These are phyloP conservation scores for Rugalucina vietnamica DNA, from an alignment of 2,888 invertebrate genomes.

Conservation along the genomic window DNA sequence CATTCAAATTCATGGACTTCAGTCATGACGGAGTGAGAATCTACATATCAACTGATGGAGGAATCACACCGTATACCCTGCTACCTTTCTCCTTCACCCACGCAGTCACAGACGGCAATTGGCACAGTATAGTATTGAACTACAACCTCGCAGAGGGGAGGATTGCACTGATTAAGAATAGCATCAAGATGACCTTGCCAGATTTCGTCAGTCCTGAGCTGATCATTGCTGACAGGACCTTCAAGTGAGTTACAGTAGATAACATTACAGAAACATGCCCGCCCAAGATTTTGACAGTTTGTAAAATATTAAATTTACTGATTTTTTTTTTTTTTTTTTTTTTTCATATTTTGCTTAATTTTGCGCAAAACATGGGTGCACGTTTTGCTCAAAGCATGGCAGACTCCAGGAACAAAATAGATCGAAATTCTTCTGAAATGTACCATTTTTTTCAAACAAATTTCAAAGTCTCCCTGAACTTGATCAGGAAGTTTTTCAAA, in stretches of 20 bases:
- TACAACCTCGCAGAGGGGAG: slow-evolving; percentile 59
- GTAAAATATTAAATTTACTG: neutral
- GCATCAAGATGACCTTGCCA: neutral
- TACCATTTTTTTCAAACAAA: no score
- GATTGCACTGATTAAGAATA: slow-evolving; percentile 60
- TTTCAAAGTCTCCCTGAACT: no score
- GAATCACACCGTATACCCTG: neutral
- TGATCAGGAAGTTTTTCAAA: no score
- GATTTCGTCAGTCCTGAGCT: neutral
- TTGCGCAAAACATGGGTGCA: no score
- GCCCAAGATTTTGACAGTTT: neutral
- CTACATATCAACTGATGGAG: slow-evolving; percentile 16
- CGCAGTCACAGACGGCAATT: slow-evolving; percentile 69
- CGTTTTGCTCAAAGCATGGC: no score
- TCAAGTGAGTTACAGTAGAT: slow-evolving; percentile 19
- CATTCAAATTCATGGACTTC: slow-evolving; percentile 63
- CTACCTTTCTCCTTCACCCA: neutral
- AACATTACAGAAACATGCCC: neutral
- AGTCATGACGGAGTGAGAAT: slow-evolving; percentile 61
- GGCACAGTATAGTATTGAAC: slow-evolving; percentile 71
- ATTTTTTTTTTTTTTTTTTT: no score
- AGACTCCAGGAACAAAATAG: no score
- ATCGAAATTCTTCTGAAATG: no score
- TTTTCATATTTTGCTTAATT: no score
- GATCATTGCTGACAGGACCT: neutral